Evolutionary conservation across 1,140 invertebrate genomes (phyloP).

Genomic region (Drepana arcuata): DNA sequence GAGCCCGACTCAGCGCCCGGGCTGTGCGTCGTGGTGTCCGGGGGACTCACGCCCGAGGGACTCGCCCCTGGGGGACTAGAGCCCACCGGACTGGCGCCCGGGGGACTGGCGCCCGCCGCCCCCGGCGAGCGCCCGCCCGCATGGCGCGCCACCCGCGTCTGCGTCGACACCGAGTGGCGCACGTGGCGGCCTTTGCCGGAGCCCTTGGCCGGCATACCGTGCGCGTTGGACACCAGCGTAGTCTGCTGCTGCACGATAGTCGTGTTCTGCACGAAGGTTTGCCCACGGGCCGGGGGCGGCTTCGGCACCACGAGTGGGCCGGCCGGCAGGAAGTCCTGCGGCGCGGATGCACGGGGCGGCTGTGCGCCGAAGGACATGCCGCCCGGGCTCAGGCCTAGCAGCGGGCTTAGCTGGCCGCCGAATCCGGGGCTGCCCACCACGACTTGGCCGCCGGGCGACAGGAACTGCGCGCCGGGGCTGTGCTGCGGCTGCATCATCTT

Average conservation of each 20-base stretch:
- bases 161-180: slow-evolving; percentile 82
- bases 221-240: slow-evolving; percentile 81
- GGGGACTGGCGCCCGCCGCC: slow-evolving; percentile 70
- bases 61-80: slow-evolving; percentile 74
- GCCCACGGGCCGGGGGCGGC: slow-evolving; percentile 77
- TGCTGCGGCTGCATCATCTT: slow-evolving; percentile 81
- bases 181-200: slow-evolving; percentile 17
- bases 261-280: slow-evolving; percentile 81
- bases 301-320: slow-evolving; percentile 85
- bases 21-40: slow-evolving; percentile 87
- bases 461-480: slow-evolving; percentile 79
- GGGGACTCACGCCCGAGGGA: slow-evolving; percentile 74
- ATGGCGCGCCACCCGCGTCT: slow-evolving; percentile 76
- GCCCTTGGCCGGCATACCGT: slow-evolving; percentile 38
- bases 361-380: slow-evolving; percentile 78
- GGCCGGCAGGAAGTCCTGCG: slow-evolving; percentile 80
- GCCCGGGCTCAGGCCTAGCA: slow-evolving; percentile 81
- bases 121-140: slow-evolving; percentile 57
- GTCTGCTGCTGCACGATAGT: slow-evolving; percentile 77
- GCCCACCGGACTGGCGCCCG: slow-evolving; percentile 78
- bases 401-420: slow-evolving; percentile 84
- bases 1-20: slow-evolving; percentile 69
- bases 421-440: slow-evolving; percentile 82
- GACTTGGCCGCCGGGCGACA: slow-evolving; percentile 83
- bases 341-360: slow-evolving; percentile 73